A percentile compares a stretch with the other conserved stretches of the same genome.
Evolutionary conservation across 2,888 invertebrate species (phyloP).

Genomic region (Iphiclides podalirius): DNA sequence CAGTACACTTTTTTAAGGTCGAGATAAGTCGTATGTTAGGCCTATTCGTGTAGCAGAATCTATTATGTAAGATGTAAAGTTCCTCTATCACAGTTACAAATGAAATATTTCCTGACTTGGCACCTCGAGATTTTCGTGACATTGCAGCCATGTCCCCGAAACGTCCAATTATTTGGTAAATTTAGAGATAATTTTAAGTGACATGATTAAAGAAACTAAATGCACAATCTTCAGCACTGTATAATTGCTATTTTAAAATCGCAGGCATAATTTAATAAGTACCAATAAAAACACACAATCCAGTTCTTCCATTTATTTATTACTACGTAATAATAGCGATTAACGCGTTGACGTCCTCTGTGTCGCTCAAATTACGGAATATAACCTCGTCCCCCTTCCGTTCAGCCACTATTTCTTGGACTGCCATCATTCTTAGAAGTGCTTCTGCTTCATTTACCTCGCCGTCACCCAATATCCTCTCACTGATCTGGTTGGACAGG

Average conservation of each 20-base stretch:
- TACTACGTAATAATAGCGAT: conserved; percentile 9
- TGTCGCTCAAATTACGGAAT: neutral
- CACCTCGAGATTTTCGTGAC: no score
- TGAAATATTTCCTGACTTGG: no score
- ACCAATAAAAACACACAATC: neutral
- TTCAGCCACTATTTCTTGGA: conserved; percentile 53
- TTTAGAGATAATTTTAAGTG: no score
- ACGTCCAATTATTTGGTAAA: no score
- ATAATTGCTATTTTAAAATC: neutral
- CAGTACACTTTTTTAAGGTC: no score
- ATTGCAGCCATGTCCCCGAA: no score
- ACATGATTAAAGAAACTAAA: no score
- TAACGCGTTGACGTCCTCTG: neutral
- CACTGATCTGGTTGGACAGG: conserved; percentile 58
- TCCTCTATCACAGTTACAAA: no score
- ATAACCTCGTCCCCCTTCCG: conserved; percentile 1
- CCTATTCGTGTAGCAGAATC: no score
- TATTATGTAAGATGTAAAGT: no score
- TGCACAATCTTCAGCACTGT: neutral
- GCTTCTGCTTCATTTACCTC: conserved; percentile 53
- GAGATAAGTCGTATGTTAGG: no score
- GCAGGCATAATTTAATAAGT: neutral
- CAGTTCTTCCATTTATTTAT: neutral
- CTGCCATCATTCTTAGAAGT: conserved; percentile 52
- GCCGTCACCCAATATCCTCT: conserved; percentile 55